Conservation (phyloP, 2,113 vertebrate species). For the Tricholaema leucomelas region DNA sequence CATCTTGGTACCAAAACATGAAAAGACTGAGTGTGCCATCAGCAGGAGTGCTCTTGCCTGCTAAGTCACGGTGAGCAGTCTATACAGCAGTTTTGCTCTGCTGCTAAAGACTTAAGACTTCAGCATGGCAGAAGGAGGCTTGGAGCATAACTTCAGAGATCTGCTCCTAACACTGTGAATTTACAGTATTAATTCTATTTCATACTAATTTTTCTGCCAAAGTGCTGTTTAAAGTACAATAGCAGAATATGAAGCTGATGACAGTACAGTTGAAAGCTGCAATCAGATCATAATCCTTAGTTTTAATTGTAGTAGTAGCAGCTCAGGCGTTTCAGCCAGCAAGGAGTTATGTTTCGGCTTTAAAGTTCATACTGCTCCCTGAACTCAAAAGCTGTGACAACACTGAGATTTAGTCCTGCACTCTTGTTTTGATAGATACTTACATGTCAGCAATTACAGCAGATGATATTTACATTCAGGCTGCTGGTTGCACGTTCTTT, state of each 20-base stretch:
- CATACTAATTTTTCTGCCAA: background rate
- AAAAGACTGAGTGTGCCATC: background rate
- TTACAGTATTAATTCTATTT: background rate
- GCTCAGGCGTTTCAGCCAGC: background rate
- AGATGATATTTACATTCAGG: slow-evolving; percentile 37
- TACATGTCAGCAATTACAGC: slow-evolving; percentile 5
- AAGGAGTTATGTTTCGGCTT: background rate
- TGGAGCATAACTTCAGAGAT: background rate
- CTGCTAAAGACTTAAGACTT: background rate
- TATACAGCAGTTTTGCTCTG: background rate
- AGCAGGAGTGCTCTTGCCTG: background rate
- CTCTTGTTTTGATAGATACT: slow-evolving; percentile 9
- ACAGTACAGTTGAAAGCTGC: background rate
- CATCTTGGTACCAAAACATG: background rate
- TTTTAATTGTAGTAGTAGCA: background rate
- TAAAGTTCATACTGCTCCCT: background rate
- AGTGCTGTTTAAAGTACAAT: background rate
- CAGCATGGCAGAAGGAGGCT: background rate
- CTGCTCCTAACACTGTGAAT: background rate
- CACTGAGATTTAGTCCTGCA: background rate
- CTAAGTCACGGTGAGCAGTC: background rate
- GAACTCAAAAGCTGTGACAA: background rate
- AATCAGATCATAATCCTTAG: background rate
- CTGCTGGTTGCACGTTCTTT: background rate
- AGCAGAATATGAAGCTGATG: background rate